Evolutionary conservation across 2,888 invertebrate species (phyloP).

Genomic region (Spisula subtruncata): DNA sequence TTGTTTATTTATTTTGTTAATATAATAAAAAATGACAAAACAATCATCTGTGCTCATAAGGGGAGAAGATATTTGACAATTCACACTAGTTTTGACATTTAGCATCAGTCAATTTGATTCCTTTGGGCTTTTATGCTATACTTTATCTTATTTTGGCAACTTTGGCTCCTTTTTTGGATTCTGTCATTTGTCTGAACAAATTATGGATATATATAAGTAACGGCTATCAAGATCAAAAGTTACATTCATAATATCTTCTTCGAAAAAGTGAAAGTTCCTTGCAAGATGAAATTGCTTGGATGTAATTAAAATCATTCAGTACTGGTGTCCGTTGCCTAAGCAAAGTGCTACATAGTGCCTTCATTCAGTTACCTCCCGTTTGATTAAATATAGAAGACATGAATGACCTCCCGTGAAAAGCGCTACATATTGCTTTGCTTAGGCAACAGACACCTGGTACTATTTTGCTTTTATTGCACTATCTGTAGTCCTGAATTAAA

Average conservation of each 20-base stretch:
- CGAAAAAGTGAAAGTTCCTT: neutral
- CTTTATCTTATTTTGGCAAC: neutral
- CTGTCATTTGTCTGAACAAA: neutral
- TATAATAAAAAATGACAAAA: neutral
- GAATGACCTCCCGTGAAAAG: too few species aligned
- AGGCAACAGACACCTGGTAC: too few species aligned
- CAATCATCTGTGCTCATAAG: neutral
- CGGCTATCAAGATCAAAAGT: neutral
- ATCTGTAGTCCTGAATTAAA: neutral
- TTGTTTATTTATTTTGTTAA: neutral
- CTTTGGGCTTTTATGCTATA: neutral
- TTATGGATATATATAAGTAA: neutral
- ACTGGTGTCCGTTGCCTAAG: too few species aligned
- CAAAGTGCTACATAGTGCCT: too few species aligned
- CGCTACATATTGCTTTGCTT: too few species aligned
- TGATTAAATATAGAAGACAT: too few species aligned
- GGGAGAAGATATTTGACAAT: neutral
- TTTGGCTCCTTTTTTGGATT: slow-evolving; percentile 6
- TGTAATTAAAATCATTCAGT: neutral
- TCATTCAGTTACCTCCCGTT: too few species aligned
- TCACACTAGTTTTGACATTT: slow-evolving; percentile 5
- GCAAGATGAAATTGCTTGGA: neutral
- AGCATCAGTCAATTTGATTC: neutral
- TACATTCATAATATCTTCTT: neutral
- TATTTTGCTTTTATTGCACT: neutral